Evolutionary conservation across 2,797 vertebrate genomes (phyloP), one percentile per base, ranked within the genome.

Genomic region (Danio aesculapii): DNA sequence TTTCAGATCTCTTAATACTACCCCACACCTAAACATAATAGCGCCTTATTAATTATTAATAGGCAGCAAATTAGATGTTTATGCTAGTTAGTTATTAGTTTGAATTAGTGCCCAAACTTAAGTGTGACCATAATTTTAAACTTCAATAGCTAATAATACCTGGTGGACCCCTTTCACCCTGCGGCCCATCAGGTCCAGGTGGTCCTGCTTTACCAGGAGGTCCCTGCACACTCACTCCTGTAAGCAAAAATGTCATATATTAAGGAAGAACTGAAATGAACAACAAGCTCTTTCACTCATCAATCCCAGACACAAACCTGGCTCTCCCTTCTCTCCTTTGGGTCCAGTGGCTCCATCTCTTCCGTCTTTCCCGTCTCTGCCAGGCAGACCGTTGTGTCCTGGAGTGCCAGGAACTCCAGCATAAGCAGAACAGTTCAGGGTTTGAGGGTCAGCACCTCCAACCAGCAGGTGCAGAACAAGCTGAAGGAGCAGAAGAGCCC

Each of bases 321-420:
- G 39, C 12, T 86, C 79, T 55, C 82, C 82, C 17, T 76, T 84
- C 41, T 86, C 82, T 67, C 84, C 84, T 41, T 86, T 86, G 49
- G 53, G 53, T 73, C 82, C 75, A 44, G 14, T 6, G 8, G 39
- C 39, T 72, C 84, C 81, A 0, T 83, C 84, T 75, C 30, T 75
- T 0, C 82, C 82, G 30, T 77, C 73, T 77, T 68, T 79, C 2
- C 82, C 82, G 30, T 77, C 73, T 77, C 73, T 79, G 3, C 82
- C 84, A 64, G 82, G 79, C 30, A 30, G 30, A 30, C 30, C 30
- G 3, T 79, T 84, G 49, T 85, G 77, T 74, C 84, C 84, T 50
- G 81, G 84, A 73, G 50, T 70, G 0, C 83, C 83, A 11, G 83
- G 83, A 46, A 81, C 77, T 14, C 81, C 81, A 81, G 67, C 61